Evolutionary conservation across 1,140 invertebrate genomes (phyloP).

Genomic region (Ips typographus): DNA sequence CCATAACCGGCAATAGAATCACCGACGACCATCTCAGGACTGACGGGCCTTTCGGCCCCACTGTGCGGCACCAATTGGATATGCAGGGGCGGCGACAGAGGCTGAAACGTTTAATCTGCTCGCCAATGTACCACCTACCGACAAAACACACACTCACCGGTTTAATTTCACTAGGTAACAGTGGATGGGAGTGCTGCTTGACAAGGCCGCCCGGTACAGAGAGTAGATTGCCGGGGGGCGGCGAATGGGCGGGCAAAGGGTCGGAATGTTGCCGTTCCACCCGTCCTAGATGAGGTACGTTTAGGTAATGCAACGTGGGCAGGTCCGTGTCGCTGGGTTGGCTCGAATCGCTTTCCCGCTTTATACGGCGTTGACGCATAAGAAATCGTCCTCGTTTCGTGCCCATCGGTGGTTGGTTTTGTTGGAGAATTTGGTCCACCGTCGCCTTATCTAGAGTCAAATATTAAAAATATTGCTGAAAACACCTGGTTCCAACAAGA

Average conservation of each 20-base stretch:
- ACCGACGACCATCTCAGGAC: conserved; percentile 50
- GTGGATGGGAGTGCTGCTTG: conserved; percentile 68
- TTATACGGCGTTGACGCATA: conserved; percentile 67
- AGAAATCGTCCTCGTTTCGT: conserved; percentile 62
- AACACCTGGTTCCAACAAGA: too few relatives aligned
- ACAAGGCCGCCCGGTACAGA: conserved; percentile 61
- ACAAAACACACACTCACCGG: conserved; percentile 33
- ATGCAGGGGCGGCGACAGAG: conserved; percentile 40
- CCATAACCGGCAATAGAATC: conserved; percentile 39
- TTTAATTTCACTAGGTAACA: conserved; percentile 59
- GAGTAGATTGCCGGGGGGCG: conserved; percentile 58
- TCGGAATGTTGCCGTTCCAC: conserved; percentile 64
- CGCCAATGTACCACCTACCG: too few relatives aligned
- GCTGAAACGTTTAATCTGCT: conserved; percentile 10
- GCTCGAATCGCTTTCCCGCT: conserved; percentile 60
- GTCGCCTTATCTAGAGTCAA: conserved; percentile 14
- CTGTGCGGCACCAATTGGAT: conserved; percentile 37
- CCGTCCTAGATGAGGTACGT: conserved; percentile 51
- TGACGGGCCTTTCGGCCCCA: conserved; percentile 43
- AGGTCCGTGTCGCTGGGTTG: conserved; percentile 57
- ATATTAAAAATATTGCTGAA: too few relatives aligned
- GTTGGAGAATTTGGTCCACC: conserved; percentile 30
- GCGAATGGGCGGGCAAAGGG: conserved; percentile 55
- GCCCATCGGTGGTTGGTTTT: conserved; percentile 52
- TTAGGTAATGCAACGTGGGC: conserved; percentile 51